These are phyloP conservation scores for Physocephala rufipes DNA, from an alignment of 2,888 invertebrate species.

Conservation along the genomic window DNA sequence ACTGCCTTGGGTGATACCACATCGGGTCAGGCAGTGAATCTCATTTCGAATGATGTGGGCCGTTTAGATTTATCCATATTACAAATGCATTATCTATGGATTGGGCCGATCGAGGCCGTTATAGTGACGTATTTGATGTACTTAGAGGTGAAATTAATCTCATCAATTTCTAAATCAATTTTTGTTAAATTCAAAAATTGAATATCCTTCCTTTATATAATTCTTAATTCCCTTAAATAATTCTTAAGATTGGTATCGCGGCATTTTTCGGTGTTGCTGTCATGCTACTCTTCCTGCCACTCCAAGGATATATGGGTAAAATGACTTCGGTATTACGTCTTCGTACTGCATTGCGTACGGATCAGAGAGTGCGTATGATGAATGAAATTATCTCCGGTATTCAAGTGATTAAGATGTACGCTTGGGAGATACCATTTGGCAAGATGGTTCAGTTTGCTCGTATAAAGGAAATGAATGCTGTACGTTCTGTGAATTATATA, in stretches of 20 bases:
- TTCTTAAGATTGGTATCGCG: slow-evolving; percentile 67
- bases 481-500: slow-evolving; percentile 78
- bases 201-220: background rate
- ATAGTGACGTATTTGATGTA: slow-evolving; percentile 83
- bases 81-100: slow-evolving; percentile 92
- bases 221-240: background rate
- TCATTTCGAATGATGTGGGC: slow-evolving; percentile 95
- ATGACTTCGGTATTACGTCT: slow-evolving; percentile 78
- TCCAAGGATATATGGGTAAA: slow-evolving; percentile 82
- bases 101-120: slow-evolving; percentile 84
- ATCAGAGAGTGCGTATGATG: slow-evolving; percentile 89
- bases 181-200: too few relatives aligned
- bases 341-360: slow-evolving; percentile 85
- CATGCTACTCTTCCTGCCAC: slow-evolving; percentile 74
- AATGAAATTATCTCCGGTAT: slow-evolving; percentile 90
- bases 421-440: slow-evolving; percentile 91
- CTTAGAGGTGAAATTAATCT: slow-evolving; percentile 47
- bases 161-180: too few relatives aligned
- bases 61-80: slow-evolving; percentile 73
- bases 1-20: slow-evolving; percentile 81
- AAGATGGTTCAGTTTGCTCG: slow-evolving; percentile 76
- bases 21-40: slow-evolving; percentile 81
- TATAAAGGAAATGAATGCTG: slow-evolving; percentile 71
- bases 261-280: slow-evolving; percentile 70
- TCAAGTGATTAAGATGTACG: slow-evolving; percentile 95